A percentile compares a stretch with the other conserved stretches of the same genome.
Conservation (phyloP, 2,888 invertebrate species). For the Eumacrocentrus americanus region DNA sequence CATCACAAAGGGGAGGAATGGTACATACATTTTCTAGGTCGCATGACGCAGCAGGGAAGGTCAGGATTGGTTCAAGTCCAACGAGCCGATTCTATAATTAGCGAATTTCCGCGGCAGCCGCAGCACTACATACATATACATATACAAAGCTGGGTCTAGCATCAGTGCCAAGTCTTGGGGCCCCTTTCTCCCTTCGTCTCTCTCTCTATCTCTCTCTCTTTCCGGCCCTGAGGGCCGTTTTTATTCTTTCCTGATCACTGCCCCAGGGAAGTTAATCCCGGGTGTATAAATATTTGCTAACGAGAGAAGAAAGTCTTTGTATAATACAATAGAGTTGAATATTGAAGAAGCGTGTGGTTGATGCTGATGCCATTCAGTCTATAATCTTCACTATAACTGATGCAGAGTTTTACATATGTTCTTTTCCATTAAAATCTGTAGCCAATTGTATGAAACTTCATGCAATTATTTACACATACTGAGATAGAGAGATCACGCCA, state of each 20-base stretch:
- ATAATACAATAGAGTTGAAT: no score
- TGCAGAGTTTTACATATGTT: no score
- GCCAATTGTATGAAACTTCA: not conserved
- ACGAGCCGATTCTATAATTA: slow-evolving; percentile 56
- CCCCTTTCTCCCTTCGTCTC: no score
- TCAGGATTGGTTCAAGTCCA: slow-evolving; percentile 60
- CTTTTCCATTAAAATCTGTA: no score
- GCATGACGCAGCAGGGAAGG: slow-evolving; percentile 54
- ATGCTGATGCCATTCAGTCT: no score
- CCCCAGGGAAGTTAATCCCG: no score
- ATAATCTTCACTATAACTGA: no score
- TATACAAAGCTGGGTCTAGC: slow-evolving; percentile 20
- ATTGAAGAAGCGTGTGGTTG: no score
- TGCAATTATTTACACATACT: not conserved
- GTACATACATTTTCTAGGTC: slow-evolving; percentile 55
- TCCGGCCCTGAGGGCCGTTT: not conserved
- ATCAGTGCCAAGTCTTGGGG: slow-evolving; percentile 28
- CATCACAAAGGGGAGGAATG: slow-evolving; percentile 9
- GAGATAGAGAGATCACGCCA: not conserved
- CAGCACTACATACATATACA: slow-evolving; percentile 21
- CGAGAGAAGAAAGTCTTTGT: not conserved
- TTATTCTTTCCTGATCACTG: no score
- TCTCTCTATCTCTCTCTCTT: slow-evolving; percentile 13
- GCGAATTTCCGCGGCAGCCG: slow-evolving; percentile 47
- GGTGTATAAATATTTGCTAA: not conserved